Percentiles rank a stretch among this genome's conserved stretches.
Evolutionary conservation across 2,888 invertebrate genomes (phyloP).

Genomic region (Chrysolina oricalcia): DNA sequence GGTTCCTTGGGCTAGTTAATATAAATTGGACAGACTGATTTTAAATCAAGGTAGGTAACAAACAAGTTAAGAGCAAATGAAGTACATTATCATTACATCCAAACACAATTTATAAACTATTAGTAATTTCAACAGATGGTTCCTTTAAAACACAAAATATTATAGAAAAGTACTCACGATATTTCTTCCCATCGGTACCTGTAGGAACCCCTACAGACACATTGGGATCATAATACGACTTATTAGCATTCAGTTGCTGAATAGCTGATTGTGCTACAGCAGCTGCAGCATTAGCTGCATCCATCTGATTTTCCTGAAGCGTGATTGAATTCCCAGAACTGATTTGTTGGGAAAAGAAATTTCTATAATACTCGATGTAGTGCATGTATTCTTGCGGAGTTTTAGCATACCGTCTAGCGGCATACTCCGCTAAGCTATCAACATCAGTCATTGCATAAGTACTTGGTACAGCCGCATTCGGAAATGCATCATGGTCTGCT

Average conservation of each 20-base stretch:
- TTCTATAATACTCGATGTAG: slow-evolving; percentile 82
- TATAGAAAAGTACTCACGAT: slow-evolving; percentile 73
- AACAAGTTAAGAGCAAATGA: no score
- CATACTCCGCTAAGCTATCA: slow-evolving; percentile 83
- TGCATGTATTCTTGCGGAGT: slow-evolving; percentile 81
- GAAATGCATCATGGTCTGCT: slow-evolving; percentile 69
- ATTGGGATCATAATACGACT: slow-evolving; percentile 70
- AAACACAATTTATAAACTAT: no score
- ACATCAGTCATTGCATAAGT: slow-evolving; percentile 80
- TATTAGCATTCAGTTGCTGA: slow-evolving; percentile 76
- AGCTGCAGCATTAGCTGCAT: slow-evolving; percentile 86
- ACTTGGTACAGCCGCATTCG: slow-evolving; percentile 69
- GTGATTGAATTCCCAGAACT: slow-evolving; percentile 75
- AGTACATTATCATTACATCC: no score
- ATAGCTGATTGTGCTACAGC: slow-evolving; percentile 93
- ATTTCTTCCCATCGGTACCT: slow-evolving; percentile 80
- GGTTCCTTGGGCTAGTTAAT: no score
- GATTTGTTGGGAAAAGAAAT: slow-evolving; percentile 81
- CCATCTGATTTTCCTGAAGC: slow-evolving; percentile 75
- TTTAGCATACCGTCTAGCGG: slow-evolving; percentile 83
- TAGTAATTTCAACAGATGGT: no score
- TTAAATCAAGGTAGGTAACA: no score
- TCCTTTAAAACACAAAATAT: no score
- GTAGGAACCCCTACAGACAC: slow-evolving; percentile 72
- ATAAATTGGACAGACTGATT: no score